phyloP scores from a whole-genome alignment of 2,113 vertebrate genomes.

The Puffinus mauretanicus region DNA sequence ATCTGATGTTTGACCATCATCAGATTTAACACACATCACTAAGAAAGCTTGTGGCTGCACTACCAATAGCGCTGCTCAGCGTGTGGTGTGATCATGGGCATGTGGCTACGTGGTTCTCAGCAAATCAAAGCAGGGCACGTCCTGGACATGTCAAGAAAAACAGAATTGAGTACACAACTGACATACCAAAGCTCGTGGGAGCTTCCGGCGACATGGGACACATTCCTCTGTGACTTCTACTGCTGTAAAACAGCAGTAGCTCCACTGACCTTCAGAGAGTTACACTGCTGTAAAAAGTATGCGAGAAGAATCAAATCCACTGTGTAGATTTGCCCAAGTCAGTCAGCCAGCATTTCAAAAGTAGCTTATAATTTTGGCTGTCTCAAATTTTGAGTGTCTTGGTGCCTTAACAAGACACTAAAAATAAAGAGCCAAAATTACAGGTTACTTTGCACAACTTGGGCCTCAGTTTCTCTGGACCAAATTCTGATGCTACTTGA shows the following conservation, averaged over 20 bases:
- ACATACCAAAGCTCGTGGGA: not conserved
- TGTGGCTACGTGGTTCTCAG: not conserved
- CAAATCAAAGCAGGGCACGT: not conserved
- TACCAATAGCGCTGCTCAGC: not conserved
- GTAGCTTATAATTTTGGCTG: constrained; percentile 47
- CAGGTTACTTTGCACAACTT: constrained; percentile 16
- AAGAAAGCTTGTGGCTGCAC: not conserved
- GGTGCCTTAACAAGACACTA: constrained; percentile 5
- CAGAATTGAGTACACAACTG: not conserved
- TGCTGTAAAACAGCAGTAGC: not conserved
- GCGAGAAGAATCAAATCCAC: not conserved
- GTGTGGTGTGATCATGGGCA: not conserved
- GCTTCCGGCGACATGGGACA: not conserved
- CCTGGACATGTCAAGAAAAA: not conserved
- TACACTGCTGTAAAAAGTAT: not conserved
- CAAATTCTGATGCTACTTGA: not conserved
- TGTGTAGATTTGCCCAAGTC: not conserved
- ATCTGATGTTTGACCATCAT: not conserved
- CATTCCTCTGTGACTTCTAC: not conserved
- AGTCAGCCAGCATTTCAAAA: not conserved
- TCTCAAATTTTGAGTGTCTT: not conserved
- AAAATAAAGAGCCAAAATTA: constrained; percentile 62
- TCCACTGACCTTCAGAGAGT: not conserved
- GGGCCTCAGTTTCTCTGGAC: constrained; percentile 31
- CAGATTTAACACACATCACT: not conserved